These are phyloP conservation scores for Vireo griseus DNA, from an alignment of 2,797 vertebrate genomes.

Conservation along the genomic window DNA sequence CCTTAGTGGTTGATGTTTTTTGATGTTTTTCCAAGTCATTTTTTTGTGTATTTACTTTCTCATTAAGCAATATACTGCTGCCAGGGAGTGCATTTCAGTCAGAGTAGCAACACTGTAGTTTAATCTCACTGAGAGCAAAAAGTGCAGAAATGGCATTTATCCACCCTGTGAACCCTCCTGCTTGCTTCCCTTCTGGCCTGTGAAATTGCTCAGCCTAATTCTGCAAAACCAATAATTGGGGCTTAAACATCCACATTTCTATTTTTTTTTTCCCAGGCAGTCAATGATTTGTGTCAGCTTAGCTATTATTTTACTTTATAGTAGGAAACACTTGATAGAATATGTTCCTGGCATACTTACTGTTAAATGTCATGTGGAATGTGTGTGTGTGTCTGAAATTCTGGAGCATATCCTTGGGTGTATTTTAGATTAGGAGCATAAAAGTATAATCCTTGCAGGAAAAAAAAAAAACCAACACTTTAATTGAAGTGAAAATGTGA, in stretches of 20 bases:
- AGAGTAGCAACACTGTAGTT: not conserved
- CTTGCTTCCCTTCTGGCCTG: not conserved
- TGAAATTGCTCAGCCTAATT: not conserved
- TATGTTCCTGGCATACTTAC: accelerated
- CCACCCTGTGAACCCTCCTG: accelerated
- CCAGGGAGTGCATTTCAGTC: not conserved
- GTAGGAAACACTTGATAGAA: not conserved
- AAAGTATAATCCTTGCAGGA: not conserved
- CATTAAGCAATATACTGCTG: not conserved
- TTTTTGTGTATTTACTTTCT: not conserved
- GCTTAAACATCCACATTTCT: not conserved
- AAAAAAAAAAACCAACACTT: not conserved
- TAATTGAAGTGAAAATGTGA: not conserved
- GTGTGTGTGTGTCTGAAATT: not conserved
- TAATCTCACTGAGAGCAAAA: not conserved
- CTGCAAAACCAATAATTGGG: not conserved
- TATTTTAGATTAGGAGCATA: not conserved
- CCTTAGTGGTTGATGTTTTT: not conserved
- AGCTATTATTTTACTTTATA: not conserved
- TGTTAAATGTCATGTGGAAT: not conserved
- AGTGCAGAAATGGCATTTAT: not conserved
- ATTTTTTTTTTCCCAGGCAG: not conserved
- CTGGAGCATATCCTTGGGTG: accelerated
- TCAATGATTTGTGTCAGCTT: not conserved
- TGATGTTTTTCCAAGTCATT: not conserved